phyloP scores from a whole-genome alignment of 2,113 vertebrate genomes.

The Rattus norvegicus region DNA sequence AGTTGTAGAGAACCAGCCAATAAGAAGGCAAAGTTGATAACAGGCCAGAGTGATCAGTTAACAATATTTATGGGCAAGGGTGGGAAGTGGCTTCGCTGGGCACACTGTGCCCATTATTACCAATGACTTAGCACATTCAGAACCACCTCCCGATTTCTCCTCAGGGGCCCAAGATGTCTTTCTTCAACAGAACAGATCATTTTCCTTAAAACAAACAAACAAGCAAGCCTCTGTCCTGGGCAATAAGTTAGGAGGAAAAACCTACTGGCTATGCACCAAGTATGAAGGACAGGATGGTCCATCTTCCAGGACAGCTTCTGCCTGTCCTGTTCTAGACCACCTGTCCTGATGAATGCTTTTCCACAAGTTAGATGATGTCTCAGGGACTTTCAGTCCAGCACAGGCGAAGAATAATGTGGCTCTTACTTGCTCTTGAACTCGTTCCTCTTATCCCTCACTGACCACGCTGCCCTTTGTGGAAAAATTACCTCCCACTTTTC shows the following conservation, averaged over 20 bases:
- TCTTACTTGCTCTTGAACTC: not conserved
- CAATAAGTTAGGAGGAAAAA: slow-evolving; percentile 35
- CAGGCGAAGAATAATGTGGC: not conserved
- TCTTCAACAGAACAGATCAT: slow-evolving; percentile 41
- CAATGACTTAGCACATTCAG: slow-evolving; percentile 73
- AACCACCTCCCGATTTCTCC: slow-evolving; percentile 47
- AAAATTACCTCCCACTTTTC: not conserved
- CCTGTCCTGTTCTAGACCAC: not conserved
- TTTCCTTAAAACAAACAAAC: slow-evolving; percentile 30
- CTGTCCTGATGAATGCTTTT: not conserved
- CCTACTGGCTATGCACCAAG: not conserved
- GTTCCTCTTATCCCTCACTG: not conserved
- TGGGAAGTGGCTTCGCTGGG: slow-evolving; percentile 32
- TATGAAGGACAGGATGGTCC: not conserved
- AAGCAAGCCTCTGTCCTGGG: slow-evolving; percentile 47
- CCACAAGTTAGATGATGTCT: not conserved
- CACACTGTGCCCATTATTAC: slow-evolving; percentile 65
- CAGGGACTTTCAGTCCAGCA: not conserved
- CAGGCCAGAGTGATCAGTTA: not conserved
- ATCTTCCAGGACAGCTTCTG: not conserved
- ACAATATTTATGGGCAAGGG: slow-evolving; percentile 3
- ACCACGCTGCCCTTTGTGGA: not conserved
- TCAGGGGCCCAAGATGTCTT: slow-evolving; percentile 39
- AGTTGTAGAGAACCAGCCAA: not conserved
- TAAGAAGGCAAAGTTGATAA: not conserved